Percentiles rank a stretch among this genome's conserved stretches.
These are phyloP conservation scores for Lophius americanus DNA, from an alignment of 2,797 vertebrate species.

Conservation along the genomic window DNA sequence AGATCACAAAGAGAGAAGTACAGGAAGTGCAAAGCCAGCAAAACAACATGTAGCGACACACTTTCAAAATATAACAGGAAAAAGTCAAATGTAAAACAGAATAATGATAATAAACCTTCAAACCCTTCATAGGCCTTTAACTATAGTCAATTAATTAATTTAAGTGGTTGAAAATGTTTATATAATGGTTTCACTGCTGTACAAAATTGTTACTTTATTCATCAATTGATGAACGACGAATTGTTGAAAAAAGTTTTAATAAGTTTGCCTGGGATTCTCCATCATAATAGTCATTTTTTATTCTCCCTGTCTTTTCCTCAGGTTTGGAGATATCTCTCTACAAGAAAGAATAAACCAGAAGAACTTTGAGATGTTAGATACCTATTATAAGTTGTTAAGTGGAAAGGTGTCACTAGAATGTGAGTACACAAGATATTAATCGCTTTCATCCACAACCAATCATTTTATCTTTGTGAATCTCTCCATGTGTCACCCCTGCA, in stretches of 20 bases:
- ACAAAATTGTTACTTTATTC: background rate
- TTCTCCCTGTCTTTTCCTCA: slow-evolving; percentile 57
- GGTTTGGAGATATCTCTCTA: slow-evolving; percentile 97
- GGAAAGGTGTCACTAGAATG: slow-evolving; percentile 93
- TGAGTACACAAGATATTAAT: slow-evolving; percentile 80
- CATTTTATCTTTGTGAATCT: background rate
- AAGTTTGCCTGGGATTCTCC: background rate
- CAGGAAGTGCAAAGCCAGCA: no score
- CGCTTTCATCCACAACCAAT: background rate
- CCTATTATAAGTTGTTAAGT: slow-evolving; percentile 92
- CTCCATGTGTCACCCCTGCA: background rate
- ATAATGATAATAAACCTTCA: no score
- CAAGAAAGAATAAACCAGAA: slow-evolving; percentile 98
- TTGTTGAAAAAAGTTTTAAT: no score
- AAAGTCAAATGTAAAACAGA: no score
- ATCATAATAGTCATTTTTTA: background rate
- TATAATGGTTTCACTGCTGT: background rate
- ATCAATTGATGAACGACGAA: background rate
- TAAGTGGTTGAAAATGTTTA: background rate
- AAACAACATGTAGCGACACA: no score
- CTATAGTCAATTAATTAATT: no score
- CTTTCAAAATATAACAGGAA: no score
- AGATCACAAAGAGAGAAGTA: no score
- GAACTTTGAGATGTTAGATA: slow-evolving; percentile 93
- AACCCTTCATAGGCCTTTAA: no score